phyloP scores from a whole-genome alignment of 1,140 invertebrate genomes.

The Catajapyx aquilonaris region DNA sequence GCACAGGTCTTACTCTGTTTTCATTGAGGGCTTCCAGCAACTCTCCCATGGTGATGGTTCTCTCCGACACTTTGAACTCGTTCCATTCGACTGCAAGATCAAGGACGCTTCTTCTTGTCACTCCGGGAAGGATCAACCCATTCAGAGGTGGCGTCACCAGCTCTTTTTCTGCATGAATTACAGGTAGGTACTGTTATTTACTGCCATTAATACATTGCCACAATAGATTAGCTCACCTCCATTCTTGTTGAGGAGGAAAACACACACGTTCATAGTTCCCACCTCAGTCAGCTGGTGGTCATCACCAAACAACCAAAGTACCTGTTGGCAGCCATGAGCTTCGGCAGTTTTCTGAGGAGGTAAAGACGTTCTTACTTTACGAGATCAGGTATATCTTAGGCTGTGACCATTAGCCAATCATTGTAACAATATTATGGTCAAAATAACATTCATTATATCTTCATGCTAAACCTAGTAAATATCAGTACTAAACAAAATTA shows the following conservation, averaged over 20 bases:
- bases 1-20: conserved; percentile 48
- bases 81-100: conserved; percentile 63
- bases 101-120: conserved; percentile 73
- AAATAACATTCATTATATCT: neutral
- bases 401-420: no score
- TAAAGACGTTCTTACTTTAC: neutral
- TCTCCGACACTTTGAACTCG: conserved; percentile 68
- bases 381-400: no score
- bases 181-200: no score
- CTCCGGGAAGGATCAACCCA: conserved; percentile 81
- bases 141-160: conserved; percentile 79
- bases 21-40: conserved; percentile 47
- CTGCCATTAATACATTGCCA: no score
- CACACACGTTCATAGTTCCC: conserved; percentile 97
- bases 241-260: conserved; percentile 65
- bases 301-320: conserved; percentile 89
- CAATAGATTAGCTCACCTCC: conserved; percentile 54
- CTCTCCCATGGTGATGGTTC: conserved; percentile 66
- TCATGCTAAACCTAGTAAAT: conserved; percentile 1
- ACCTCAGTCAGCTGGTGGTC: conserved; percentile 91
- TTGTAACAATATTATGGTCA: no score
- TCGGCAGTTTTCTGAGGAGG: conserved; percentile 41
- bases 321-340: conserved; percentile 72
- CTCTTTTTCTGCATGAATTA: conserved; percentile 84
- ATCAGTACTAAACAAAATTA: neutral